Evolutionary conservation across 2,113 vertebrate genomes (phyloP), one percentile per base, ranked within the genome.

Genomic region (Cisticola juncidis): DNA sequence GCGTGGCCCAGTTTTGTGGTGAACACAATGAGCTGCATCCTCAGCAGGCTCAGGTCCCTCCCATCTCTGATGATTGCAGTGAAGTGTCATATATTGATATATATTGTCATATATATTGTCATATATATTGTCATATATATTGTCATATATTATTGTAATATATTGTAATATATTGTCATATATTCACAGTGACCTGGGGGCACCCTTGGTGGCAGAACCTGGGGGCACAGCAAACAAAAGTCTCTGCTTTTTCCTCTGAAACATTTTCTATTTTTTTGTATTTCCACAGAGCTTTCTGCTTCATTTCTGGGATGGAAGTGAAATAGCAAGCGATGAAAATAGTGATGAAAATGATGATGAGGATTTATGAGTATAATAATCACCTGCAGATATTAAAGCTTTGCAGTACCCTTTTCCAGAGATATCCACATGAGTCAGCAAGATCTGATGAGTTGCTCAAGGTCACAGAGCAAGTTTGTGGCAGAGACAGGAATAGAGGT

Each of bases 381-480:
- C 24, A 85, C 56, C 81, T 79, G 57, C 73, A 95, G 96, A 89
- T 97, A 95, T 91, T 91, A 71, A 93, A 86, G 94, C 94, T 93
- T 93, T 90, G 77, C 86, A 47, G 68, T 51, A 62, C 48, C 45
- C 77, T 62, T 89, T 95, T 77, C 23, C 73, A 68, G 89, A 91
- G 84, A 77, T 48, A 86, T 13, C 57, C 13, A 0, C 47, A 11
- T 72, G 81, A 89, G 35, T 72, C 70, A 45, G 35, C 40, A 70
- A 84, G 77, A 86, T 89, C 60, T 64, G 80, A 62, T 92, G 83
- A 70, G 58, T 95, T 91, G 73, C 71, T 91, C 78, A 95, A 92
- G 89, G 94, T 97, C 91, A 85, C 73, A 65, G 23, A 82, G 73
- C 77, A 73, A 86, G 83, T 86, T 57, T 82, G 73, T 84, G 73